Evolutionary conservation across 2,888 invertebrate species (phyloP).

Genomic region (Entomobrya multifasciata): DNA sequence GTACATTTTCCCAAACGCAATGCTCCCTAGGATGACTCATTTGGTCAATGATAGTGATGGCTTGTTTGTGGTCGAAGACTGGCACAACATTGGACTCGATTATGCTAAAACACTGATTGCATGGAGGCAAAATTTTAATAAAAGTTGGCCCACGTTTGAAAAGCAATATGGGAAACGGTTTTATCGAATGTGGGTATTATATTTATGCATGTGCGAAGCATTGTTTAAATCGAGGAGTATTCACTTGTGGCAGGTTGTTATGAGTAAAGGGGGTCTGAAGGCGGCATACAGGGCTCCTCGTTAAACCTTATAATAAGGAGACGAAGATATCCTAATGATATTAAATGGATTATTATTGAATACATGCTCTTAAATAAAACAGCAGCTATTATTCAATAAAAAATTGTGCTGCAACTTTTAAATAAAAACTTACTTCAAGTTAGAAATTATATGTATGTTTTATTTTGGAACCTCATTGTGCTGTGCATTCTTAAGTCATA

Average conservation of each 20-base stretch:
- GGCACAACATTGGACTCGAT: slow-evolving; percentile 35
- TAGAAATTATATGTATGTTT: too few relatives aligned
- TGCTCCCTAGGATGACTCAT: background rate
- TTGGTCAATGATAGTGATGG: background rate
- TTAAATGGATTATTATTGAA: too few relatives aligned
- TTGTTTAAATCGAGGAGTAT: background rate
- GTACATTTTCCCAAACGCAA: slow-evolving; percentile 48
- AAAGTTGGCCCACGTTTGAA: slow-evolving; percentile 5
- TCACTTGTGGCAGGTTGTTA: background rate
- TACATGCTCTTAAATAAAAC: too few relatives aligned
- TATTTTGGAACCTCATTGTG: too few relatives aligned
- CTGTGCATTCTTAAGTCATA: too few relatives aligned
- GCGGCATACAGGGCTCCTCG: too few relatives aligned
- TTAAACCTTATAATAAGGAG: too few relatives aligned
- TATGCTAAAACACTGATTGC: slow-evolving; percentile 24
- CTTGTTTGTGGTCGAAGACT: slow-evolving; percentile 40
- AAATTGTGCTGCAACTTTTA: too few relatives aligned
- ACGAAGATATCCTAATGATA: too few relatives aligned
- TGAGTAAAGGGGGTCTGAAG: background rate
- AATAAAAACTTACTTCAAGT: too few relatives aligned
- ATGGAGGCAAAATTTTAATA: slow-evolving; percentile 33
- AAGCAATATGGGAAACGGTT: slow-evolving; percentile 20
- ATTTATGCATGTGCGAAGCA: background rate
- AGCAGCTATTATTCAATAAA: too few relatives aligned
- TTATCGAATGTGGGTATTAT: background rate